These are phyloP conservation scores for Crematogaster levior DNA, from an alignment of 2,888 invertebrate species.

Conservation along the genomic window DNA sequence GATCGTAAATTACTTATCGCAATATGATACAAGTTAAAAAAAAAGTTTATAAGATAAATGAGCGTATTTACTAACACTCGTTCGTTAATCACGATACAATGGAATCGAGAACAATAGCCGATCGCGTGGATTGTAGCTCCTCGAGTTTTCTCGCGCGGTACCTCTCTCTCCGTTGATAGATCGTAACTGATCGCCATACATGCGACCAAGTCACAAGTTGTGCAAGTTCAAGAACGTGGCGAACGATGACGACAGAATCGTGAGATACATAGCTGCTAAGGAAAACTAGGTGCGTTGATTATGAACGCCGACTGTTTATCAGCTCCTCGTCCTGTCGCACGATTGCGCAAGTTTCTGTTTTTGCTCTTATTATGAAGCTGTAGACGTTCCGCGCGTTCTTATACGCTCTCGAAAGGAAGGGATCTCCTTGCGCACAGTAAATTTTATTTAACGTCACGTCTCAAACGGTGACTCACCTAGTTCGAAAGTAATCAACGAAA, in stretches of 20 bases:
- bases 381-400: too few species aligned
- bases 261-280: neutral
- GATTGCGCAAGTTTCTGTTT: neutral
- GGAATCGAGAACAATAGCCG: neutral
- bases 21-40: neutral
- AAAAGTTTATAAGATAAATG: neutral
- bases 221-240: conserved; percentile 35
- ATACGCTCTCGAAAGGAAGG: neutral
- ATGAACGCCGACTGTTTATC: neutral
- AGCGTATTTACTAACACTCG: neutral
- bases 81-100: neutral
- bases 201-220: conserved; percentile 31
- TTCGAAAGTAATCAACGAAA: neutral
- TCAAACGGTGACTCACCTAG: neutral
- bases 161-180: conserved; percentile 41
- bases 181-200: conserved; percentile 41
- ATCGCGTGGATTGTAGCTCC: neutral
- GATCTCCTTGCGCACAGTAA: neutral
- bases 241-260: conserved; percentile 29
- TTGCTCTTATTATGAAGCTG: neutral
- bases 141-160: neutral
- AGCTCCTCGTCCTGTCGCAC: neutral
- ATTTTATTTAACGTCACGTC: neutral
- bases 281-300: neutral
- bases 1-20: too few species aligned